Evolutionary conservation across 1,140 invertebrate genomes (phyloP).

Genomic region (Bicyclus anynana): DNA sequence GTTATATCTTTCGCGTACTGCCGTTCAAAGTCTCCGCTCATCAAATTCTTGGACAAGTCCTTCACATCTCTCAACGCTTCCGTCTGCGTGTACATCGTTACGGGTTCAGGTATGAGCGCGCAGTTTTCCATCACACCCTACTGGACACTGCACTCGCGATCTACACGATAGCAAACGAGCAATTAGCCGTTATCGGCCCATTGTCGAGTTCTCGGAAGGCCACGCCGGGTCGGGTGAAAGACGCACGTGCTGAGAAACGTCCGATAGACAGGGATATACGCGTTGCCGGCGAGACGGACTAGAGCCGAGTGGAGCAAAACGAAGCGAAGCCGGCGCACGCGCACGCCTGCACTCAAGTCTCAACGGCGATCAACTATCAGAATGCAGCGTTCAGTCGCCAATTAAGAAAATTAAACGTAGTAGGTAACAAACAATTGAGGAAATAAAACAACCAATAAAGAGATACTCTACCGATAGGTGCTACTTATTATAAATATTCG

Average conservation of each 20-base stretch:
- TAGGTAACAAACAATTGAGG: constrained; percentile 6
- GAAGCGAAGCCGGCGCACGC: constrained; percentile 35
- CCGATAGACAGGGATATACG: constrained; percentile 36
- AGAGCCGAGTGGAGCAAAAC: constrained; percentile 36
- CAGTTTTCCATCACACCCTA: constrained; percentile 52
- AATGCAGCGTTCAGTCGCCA: constrained; percentile 7
- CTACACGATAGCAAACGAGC: constrained; percentile 29
- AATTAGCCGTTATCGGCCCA: constrained; percentile 54
- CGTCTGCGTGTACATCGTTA: constrained; percentile 59
- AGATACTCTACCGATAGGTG: background rate
- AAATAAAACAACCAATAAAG: constrained; percentile 5
- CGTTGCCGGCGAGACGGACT: constrained; percentile 40
- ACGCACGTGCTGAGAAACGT: constrained; percentile 38
- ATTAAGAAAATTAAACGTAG: constrained; percentile 18
- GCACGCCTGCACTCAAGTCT: constrained; percentile 36
- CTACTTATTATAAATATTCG: too few relatives aligned
- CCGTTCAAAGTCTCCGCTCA: constrained; percentile 64
- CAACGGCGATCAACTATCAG: constrained; percentile 13
- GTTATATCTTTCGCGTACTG: constrained; percentile 40
- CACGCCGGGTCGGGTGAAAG: constrained; percentile 31
- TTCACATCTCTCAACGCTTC: constrained; percentile 52
- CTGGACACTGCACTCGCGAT: constrained; percentile 51
- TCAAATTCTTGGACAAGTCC: constrained; percentile 65
- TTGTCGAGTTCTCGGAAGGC: constrained; percentile 46
- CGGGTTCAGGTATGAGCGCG: constrained; percentile 47